These are phyloP conservation scores for Leptopilina syphax DNA, from an alignment of 2,888 invertebrate genomes.

Conservation along the genomic window DNA sequence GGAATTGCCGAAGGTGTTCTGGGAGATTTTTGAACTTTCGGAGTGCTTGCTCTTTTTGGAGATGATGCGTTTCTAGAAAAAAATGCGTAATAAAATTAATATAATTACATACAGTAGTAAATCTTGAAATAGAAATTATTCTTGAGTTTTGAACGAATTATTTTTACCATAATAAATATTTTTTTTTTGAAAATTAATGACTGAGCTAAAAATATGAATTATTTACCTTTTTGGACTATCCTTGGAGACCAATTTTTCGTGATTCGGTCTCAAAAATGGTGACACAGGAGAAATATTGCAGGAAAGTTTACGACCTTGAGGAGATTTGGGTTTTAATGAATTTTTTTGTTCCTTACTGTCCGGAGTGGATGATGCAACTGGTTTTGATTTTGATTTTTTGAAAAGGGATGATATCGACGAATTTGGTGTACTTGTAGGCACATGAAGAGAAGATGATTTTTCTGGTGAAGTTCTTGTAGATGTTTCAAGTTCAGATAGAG, in stretches of 20 bases:
- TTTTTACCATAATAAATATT: too few relatives aligned
- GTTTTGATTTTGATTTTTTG: slow-evolving; percentile 64
- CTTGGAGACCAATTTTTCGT: slow-evolving; percentile 30
- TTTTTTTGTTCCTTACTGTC: slow-evolving; percentile 56
- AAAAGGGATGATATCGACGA: slow-evolving; percentile 48
- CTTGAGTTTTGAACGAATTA: background rate
- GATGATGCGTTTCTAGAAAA: slow-evolving; percentile 47
- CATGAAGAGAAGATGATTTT: slow-evolving; percentile 5
- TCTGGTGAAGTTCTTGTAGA: background rate
- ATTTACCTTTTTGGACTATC: slow-evolving; percentile 59
- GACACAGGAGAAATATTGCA: slow-evolving; percentile 67
- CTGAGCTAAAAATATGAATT: background rate
- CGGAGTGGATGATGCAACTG: slow-evolving; percentile 71
- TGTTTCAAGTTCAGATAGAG: slow-evolving; percentile 14
- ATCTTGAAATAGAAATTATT: background rate
- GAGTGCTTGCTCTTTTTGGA: slow-evolving; percentile 39
- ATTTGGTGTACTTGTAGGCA: slow-evolving; percentile 70
- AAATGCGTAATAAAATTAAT: background rate
- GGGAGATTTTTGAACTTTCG: slow-evolving; percentile 35
- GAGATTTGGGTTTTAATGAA: background rate
- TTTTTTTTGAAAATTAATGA: too few relatives aligned
- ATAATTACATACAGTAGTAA: background rate
- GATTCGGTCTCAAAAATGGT: slow-evolving; percentile 46
- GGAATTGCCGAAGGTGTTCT: slow-evolving; percentile 43
- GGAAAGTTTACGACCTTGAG: slow-evolving; percentile 32